Base-by-base conservation (phyloP, 35 echinoderm and acorn worm genomes). In the Lytechinus pictus region DNA sequence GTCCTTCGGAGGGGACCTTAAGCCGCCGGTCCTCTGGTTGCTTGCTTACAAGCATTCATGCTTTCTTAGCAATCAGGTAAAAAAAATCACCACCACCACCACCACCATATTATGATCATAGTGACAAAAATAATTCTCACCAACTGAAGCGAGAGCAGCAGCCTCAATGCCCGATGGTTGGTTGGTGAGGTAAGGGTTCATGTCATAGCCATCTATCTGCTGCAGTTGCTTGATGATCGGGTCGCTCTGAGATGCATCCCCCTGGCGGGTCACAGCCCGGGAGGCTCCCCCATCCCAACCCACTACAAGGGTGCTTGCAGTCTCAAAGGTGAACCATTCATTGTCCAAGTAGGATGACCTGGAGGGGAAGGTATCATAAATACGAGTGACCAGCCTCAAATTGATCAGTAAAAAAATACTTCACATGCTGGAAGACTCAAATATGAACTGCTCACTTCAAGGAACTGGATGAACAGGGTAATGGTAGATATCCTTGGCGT, bases 261-360 rank as follows among this genome's bases (percentile, higher is more conserved):
- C 98, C 60, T 96, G 97, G 0, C 96, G 72, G 21, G 98, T 97
- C 21, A 86, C 79, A 1, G 97, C 71, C 90, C 96, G 55, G 6
- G 96, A 99, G 11, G 97, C 96, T 16, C 98, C 97, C 12, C 98
- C 98, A 86, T 99, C 98, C 98, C 98, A 99, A 6, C 98, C 98
- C 44, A 99, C 97, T 1, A 99, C 95, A 19, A 99, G 72, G 33
- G 98, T 98, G 28, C 97, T 96, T 11, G 97, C 72, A 1, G 96
- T 98, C 79, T 99, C 98, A 94, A 98, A 99, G 21, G 96, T 97
- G 61, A 99, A 97, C 98, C 98, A 99, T 27, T 99, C 98, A 91
- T 99, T 97, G 96, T 99, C 98, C 52, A 99, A 86, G 95, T 99
- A 99, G 29, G 98, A 97, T 7, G 98, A 99, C 58, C 96, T 99